These are phyloP conservation scores for Drosophila ananassae DNA, from an alignment of 1,140 invertebrate genomes.

Conservation along the genomic window DNA sequence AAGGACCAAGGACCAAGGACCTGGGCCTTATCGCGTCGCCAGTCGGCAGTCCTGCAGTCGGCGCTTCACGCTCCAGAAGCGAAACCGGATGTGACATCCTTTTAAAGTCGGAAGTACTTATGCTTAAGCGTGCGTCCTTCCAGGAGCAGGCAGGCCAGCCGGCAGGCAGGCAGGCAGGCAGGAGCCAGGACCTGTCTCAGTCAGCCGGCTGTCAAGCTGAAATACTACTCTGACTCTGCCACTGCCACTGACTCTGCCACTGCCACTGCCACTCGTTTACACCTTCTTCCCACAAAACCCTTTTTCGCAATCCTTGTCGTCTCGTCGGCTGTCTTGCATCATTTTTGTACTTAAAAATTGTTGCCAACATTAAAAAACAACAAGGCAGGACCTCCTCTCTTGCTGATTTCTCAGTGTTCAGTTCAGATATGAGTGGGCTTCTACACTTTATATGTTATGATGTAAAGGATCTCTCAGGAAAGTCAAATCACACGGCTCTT, in stretches of 20 bases:
- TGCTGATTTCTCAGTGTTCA: slow-evolving; percentile 8
- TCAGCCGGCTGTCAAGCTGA: slow-evolving; percentile 27
- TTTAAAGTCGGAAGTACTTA: slow-evolving; percentile 84
- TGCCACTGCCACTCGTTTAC: too few species aligned
- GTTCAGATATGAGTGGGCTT: slow-evolving; percentile 23
- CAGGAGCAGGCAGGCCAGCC: background rate
- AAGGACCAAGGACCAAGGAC: slow-evolving; percentile 4
- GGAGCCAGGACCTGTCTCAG: slow-evolving; percentile 1
- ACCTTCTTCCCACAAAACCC: background rate
- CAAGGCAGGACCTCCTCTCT: slow-evolving; percentile 1
- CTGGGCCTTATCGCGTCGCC: slow-evolving; percentile 72
- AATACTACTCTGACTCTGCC: slow-evolving; percentile 14
- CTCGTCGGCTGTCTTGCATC: slow-evolving; percentile 45
- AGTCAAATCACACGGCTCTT: too few species aligned
- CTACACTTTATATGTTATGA: slow-evolving; percentile 3
- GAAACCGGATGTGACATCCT: slow-evolving; percentile 83
- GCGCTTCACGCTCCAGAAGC: slow-evolving; percentile 78
- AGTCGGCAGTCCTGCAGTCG: slow-evolving; percentile 30
- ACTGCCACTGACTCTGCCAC: background rate
- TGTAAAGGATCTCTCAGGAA: background rate
- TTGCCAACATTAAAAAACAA: slow-evolving; percentile 62
- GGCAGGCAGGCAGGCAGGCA: slow-evolving; percentile 20
- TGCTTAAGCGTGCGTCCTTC: slow-evolving; percentile 78
- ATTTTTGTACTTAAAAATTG: slow-evolving; percentile 79
- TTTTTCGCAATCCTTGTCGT: background rate